Evolutionary conservation across 1,140 invertebrate species (phyloP).

Genomic region (Papilio machaon): DNA sequence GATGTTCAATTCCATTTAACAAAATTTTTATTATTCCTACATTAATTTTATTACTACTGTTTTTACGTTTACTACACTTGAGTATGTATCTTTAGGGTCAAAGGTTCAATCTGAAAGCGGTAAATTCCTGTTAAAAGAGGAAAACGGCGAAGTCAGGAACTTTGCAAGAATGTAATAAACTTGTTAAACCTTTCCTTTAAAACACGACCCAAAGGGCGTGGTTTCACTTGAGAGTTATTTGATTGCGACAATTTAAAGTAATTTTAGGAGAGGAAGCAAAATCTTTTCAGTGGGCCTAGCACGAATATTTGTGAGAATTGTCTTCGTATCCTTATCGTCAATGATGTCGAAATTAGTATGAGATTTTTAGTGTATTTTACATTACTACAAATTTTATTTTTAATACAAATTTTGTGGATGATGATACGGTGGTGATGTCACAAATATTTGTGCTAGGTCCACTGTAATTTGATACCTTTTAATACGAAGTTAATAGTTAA

Average conservation of each 20-base stretch:
- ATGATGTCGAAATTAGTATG: no score
- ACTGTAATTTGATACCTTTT: background rate
- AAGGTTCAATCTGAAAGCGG: background rate
- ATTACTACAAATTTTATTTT: no score
- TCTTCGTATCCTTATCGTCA: no score
- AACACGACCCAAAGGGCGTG: background rate
- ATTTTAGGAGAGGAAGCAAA: no score
- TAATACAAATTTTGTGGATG: no score
- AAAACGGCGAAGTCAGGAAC: background rate
- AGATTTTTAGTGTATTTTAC: no score
- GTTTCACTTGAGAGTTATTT: background rate
- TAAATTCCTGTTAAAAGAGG: background rate
- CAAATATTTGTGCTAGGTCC: no score
- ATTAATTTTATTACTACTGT: background rate
- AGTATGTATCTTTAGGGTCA: background rate
- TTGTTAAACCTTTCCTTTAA: slow-evolving; percentile 11
- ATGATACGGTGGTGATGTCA: no score
- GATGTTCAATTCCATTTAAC: background rate
- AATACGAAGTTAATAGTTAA: background rate
- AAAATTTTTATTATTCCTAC: no score
- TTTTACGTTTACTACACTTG: background rate
- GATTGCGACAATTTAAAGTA: no score
- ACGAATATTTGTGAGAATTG: no score
- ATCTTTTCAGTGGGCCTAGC: no score
- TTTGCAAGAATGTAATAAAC: slow-evolving; percentile 1